Evolutionary conservation across 2,113 vertebrate genomes (phyloP).

Genomic region (Planiliza haematocheilus): DNA sequence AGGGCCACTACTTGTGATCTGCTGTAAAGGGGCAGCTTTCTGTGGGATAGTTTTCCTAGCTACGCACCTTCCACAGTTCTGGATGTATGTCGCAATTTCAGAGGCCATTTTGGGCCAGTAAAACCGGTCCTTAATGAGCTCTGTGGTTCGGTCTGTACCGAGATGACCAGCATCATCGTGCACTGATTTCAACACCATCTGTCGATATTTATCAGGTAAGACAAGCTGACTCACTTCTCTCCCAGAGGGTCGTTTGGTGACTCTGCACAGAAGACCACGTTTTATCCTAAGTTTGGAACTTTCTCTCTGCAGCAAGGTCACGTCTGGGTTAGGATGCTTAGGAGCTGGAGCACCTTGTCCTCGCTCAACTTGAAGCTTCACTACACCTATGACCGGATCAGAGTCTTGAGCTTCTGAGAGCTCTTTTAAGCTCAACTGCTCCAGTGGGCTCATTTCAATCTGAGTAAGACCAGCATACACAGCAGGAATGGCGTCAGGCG

Average conservation of each 20-base stretch:
- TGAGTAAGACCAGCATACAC: background rate
- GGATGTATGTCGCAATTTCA: no score
- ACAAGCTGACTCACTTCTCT: background rate
- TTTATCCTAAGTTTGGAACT: no score
- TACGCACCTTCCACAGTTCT: background rate
- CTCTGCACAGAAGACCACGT: no score
- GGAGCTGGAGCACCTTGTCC: background rate
- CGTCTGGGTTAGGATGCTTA: background rate
- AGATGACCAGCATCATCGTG: background rate
- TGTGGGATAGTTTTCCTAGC: no score
- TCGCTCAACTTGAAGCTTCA: background rate
- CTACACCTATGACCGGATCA: background rate
- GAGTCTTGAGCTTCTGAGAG: background rate
- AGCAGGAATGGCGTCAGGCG: background rate
- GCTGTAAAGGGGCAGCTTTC: no score
- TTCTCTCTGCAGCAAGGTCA: no score
- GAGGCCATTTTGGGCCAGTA: no score
- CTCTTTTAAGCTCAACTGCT: background rate
- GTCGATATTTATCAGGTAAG: background rate
- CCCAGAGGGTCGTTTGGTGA: background rate
- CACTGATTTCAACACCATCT: background rate
- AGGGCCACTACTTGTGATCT: no score
- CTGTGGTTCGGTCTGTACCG: background rate
- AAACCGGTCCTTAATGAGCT: background rate
- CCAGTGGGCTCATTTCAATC: background rate